Percentiles rank a stretch among this genome's conserved stretches.
phyloP scores from a whole-genome alignment of 2,797 vertebrate species.

The Anguilla obscura region DNA sequence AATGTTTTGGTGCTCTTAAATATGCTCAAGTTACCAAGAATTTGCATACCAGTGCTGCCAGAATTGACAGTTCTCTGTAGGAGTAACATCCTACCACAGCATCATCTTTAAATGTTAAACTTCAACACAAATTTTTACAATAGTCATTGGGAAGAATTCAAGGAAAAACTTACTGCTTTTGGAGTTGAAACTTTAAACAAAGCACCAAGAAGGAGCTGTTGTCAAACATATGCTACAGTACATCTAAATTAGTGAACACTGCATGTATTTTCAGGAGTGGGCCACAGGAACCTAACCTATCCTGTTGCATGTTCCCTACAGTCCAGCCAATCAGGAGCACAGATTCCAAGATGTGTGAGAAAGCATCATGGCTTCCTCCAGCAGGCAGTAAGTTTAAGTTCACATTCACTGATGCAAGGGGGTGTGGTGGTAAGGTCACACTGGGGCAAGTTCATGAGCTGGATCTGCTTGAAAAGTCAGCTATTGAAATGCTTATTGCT shows the following conservation, averaged over 20 bases:
- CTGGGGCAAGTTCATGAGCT: not conserved
- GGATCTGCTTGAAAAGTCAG: not conserved
- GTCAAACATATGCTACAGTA: not conserved
- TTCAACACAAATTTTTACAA: not conserved
- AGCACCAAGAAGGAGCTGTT: not conserved
- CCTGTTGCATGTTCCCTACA: constrained; percentile 59
- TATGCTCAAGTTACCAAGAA: not conserved
- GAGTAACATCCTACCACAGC: not conserved
- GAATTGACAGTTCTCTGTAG: not conserved
- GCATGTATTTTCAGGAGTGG: not conserved
- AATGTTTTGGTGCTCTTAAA: too few species aligned
- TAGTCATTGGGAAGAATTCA: not conserved
- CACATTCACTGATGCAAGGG: not conserved
- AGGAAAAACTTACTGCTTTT: not conserved
- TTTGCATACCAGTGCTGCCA: not conserved
- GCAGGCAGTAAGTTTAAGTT: constrained; percentile 40
- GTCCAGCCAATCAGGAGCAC: constrained; percentile 63
- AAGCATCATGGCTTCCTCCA: constrained; percentile 38
- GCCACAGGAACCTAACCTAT: not conserved
- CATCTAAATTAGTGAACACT: not conserved
- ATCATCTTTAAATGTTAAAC: not conserved
- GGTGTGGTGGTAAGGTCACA: not conserved
- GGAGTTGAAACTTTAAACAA: not conserved
- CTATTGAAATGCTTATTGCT: not conserved
- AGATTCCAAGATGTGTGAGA: not conserved